Evolutionary conservation across 2,797 vertebrate genomes (phyloP).

Genomic region (Hoplostethus atlanticus): DNA sequence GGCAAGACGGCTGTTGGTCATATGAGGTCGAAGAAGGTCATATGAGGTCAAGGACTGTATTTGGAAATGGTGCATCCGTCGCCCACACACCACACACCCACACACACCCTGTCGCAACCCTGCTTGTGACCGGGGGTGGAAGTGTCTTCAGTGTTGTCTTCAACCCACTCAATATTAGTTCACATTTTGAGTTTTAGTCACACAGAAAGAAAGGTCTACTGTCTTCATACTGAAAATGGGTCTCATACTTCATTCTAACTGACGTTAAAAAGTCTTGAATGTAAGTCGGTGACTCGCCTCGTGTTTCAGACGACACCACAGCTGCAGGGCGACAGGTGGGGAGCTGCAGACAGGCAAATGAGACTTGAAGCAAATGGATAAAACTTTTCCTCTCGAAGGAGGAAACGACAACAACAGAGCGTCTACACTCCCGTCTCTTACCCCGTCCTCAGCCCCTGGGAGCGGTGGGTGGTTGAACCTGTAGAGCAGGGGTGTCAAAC

Average conservation of each 20-base stretch:
- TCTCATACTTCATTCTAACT: too few species aligned
- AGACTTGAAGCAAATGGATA: conserved; percentile 4
- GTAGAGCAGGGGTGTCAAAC: conserved; percentile 21
- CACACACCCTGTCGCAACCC: too few species aligned
- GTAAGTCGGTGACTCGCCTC: background rate
- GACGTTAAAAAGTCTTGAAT: too few species aligned
- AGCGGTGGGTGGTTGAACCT: conserved; percentile 1
- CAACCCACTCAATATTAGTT: too few species aligned
- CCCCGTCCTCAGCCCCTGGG: conserved; percentile 10
- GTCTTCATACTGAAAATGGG: too few species aligned
- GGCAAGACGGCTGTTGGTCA: background rate
- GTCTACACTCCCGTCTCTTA: background rate
- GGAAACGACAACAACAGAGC: background rate
- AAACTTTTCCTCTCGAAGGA: conserved; percentile 9
- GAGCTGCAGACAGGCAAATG: conserved; percentile 12
- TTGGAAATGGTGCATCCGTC: conserved; percentile 22
- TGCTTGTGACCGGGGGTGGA: too few species aligned
- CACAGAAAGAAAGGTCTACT: too few species aligned
- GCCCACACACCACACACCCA: background rate
- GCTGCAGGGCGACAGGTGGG: background rate
- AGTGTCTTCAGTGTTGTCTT: too few species aligned
- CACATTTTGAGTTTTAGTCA: too few species aligned
- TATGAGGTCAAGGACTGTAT: conserved; percentile 14
- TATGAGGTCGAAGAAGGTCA: background rate
- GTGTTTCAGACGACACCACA: background rate